A percentile compares a stretch with the other conserved stretches of the same genome.
phyloP scores from a whole-genome alignment of 2,888 invertebrate genomes.

The Amiota minor region DNA sequence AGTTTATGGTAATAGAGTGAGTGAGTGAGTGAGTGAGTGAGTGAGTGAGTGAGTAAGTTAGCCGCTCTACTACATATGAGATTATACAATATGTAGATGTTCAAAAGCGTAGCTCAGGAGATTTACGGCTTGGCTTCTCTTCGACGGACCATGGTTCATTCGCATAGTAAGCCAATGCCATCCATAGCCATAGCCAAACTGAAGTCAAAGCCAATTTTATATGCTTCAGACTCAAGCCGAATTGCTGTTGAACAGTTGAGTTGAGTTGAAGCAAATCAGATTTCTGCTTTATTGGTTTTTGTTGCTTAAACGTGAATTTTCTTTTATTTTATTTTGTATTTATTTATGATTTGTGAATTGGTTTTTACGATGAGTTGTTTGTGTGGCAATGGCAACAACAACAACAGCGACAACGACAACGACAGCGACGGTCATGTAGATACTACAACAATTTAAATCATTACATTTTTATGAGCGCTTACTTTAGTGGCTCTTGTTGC shows the following conservation, averaged over 20 bases:
- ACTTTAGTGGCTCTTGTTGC: conserved; percentile 14
- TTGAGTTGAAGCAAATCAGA: conserved; percentile 50
- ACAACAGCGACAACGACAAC: neutral
- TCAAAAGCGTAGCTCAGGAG: conserved; percentile 37
- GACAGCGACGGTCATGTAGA: conserved; percentile 26
- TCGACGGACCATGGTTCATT: conserved; percentile 9
- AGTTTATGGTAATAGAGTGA: no score
- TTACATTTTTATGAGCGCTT: conserved; percentile 59
- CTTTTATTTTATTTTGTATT: conserved; percentile 43
- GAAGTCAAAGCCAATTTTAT: no score
- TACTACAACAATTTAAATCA: conserved; percentile 46
- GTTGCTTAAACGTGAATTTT: conserved; percentile 50
- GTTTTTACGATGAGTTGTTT: conserved; percentile 65
- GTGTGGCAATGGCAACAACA: neutral
- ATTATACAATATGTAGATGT: no score
- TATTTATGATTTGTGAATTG: conserved; percentile 72
- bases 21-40: no score
- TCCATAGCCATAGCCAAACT: no score
- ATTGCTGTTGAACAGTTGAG: no score
- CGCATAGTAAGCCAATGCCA: no score
- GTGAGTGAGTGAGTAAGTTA: no score
- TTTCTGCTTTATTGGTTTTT: conserved; percentile 59
- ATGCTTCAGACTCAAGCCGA: no score
- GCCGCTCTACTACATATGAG: no score
- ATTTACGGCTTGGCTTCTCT: conserved; percentile 58